Conservation (phyloP, 2,888 invertebrate genomes). For the Brenthis daphne region DNA sequence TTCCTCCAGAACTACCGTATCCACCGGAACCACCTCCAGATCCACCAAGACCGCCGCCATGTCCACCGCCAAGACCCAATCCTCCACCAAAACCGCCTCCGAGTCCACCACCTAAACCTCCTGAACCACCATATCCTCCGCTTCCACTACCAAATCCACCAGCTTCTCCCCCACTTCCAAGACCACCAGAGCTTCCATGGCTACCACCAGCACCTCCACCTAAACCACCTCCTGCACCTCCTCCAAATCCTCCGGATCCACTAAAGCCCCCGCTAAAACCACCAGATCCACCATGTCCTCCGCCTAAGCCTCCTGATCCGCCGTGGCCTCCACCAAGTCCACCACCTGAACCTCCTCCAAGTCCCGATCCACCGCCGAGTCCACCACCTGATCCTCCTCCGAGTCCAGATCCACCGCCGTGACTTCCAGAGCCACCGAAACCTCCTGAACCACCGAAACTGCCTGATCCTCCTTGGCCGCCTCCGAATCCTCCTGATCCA, state of each 20-base stretch:
- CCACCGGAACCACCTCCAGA: constrained; percentile 37
- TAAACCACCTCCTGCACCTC: constrained; percentile 45
- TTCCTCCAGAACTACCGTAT: constrained; percentile 34
- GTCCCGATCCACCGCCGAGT: constrained; percentile 38
- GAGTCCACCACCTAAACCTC: constrained; percentile 40
- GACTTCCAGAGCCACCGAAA: constrained; percentile 7
- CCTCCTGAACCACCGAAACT: constrained; percentile 28
- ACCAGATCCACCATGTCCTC: constrained; percentile 36
- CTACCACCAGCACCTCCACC: constrained; percentile 39
- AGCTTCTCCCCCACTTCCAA: constrained; percentile 34
- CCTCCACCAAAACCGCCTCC: constrained; percentile 42
- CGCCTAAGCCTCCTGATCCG: constrained; percentile 28
- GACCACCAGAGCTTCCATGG: not conserved
- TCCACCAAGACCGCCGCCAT: constrained; percentile 38
- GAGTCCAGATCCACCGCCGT: constrained; percentile 24
- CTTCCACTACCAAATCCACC: constrained; percentile 43
- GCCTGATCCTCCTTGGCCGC: constrained; percentile 30
- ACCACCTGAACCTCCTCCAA: constrained; percentile 40
- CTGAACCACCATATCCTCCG: constrained; percentile 40
- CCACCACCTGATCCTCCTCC: constrained; percentile 41
- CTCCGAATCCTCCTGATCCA: constrained; percentile 20
- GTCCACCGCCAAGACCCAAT: constrained; percentile 34
- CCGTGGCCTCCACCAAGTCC: constrained; percentile 39
- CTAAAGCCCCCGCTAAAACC: constrained; percentile 39
- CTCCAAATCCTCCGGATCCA: constrained; percentile 46